A percentile compares a stretch with the other conserved stretches of the same genome.
Evolutionary conservation across 2,113 vertebrate species (phyloP).

Genomic region (Etheostoma spectabile): DNA sequence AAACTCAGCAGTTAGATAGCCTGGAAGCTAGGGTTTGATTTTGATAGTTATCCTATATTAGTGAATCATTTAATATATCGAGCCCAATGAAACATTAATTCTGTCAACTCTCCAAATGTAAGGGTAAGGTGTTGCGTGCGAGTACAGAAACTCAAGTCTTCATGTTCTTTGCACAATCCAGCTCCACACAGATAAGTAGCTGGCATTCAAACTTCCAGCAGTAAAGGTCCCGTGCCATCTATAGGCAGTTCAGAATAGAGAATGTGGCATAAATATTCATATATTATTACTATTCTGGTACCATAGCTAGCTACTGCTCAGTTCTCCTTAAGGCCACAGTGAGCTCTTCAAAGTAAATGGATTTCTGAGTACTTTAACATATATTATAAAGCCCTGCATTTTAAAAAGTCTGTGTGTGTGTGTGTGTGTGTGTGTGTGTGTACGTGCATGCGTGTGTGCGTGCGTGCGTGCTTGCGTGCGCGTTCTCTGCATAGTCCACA

Average conservation of each 20-base stretch:
- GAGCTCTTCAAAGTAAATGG: conserved; percentile 73
- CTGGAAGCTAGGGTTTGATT: conserved; percentile 45
- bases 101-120: conserved; percentile 19
- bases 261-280: conserved; percentile 74
- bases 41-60: conserved; percentile 29
- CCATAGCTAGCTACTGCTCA: conserved; percentile 44
- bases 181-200: neutral
- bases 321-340: conserved; percentile 70
- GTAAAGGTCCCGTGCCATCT: conserved; percentile 61
- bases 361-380: conserved; percentile 67
- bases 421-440: neutral
- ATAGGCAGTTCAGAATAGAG: conserved; percentile 53
- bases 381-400: conserved; percentile 58
- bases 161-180: conserved; percentile 30
- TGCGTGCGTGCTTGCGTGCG: neutral
- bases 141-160: neutral
- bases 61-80: conserved; percentile 1
- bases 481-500: conserved; percentile 13
- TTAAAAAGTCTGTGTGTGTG: conserved; percentile 29
- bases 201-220: conserved; percentile 25
- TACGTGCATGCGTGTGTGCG: neutral
- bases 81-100: conserved; percentile 3
- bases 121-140: conserved; percentile 12
- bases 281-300: conserved; percentile 68
- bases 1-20: conserved; percentile 19